A percentile compares a stretch with the other conserved stretches of the same genome.
Evolutionary conservation across 2,113 vertebrate genomes (phyloP).

Genomic region (Menidia beryllina): DNA sequence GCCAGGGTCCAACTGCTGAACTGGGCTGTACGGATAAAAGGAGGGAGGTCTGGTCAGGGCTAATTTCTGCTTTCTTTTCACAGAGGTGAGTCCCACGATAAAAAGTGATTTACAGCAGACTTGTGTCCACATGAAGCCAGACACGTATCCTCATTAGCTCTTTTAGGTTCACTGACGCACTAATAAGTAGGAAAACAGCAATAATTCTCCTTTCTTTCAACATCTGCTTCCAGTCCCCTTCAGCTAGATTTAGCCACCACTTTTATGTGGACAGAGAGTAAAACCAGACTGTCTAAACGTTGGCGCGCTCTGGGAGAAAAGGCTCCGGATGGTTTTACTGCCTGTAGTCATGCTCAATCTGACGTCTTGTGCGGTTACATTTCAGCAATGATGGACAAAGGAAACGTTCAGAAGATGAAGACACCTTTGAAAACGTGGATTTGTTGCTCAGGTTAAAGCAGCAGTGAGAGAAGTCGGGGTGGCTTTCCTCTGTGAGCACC

Average conservation of each 20-base stretch:
- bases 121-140: not conserved
- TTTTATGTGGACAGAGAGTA: not conserved
- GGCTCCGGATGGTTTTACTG: conserved; percentile 17
- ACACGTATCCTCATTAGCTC: not conserved
- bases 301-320: not conserved
- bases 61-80: conserved; percentile 58
- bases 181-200: not conserved
- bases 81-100: conserved; percentile 47
- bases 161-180: not conserved
- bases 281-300: not conserved
- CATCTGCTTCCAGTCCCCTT: not conserved
- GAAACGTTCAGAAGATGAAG: conserved; percentile 8
- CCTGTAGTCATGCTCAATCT: conserved; percentile 19
- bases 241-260: not conserved
- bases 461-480: conserved; percentile 13
- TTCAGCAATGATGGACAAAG: not conserved
- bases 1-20: conserved; percentile 78
- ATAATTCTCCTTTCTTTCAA: too few relatives aligned
- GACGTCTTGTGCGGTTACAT: conserved; percentile 10
- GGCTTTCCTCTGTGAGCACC: conserved; percentile 17
- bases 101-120: conserved; percentile 27
- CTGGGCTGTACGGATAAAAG: conserved; percentile 72
- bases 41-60: conserved; percentile 46
- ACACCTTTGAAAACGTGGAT: conserved; percentile 25
- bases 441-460: conserved; percentile 28